Evolutionary conservation across 2,888 invertebrate species (phyloP), one percentile per base, ranked within the genome.

Genomic region (Drosophila leonis): DNA sequence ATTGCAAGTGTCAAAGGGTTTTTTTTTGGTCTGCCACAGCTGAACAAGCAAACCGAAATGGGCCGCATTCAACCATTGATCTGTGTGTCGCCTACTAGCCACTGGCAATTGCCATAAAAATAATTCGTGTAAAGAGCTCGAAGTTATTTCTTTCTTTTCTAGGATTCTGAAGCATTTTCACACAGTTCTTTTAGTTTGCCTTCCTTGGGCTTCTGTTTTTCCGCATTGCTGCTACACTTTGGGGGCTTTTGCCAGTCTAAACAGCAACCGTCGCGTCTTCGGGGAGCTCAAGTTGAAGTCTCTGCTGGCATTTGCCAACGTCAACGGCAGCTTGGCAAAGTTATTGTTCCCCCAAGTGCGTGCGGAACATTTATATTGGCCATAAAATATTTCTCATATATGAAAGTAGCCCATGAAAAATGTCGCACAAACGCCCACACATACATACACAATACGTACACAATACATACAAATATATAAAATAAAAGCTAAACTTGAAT

Each of bases 331-430:
- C 75, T 61, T 75, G 70, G 72, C 72, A 69, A 75, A 84, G 83
- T 85, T 88, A 88, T 84, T 84, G 68, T 81, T 82, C 74, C 72
- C 84, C 78, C 76, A 74, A 84, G 88, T 84, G 84, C 84, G 81
- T 84, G 82, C 88, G 65, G 83, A 64, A 77, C 78, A 83, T 86
- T 88, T 85, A 80, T 88, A 83, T 85, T 85, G 88, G 86, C 82
- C 82, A 85, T 85, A 85, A 85, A 85, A 82, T 84, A 80, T 87
- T 75, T 80, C 65, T 64, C 67, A 82, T 77, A 65, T 61, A 59
- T 65, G 52, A 46, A 48, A 66, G 72, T 63, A 65, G 39, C 15
- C 62, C 54, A 64, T 83, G 82, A 72, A 78, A 82, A 70, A 73
- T 80, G 75, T 78, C 42, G 59, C 54, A 57, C 33, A 39, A 29